These are phyloP conservation scores for Biston stratarius DNA, from an alignment of 2,888 invertebrate genomes.

Conservation along the genomic window DNA sequence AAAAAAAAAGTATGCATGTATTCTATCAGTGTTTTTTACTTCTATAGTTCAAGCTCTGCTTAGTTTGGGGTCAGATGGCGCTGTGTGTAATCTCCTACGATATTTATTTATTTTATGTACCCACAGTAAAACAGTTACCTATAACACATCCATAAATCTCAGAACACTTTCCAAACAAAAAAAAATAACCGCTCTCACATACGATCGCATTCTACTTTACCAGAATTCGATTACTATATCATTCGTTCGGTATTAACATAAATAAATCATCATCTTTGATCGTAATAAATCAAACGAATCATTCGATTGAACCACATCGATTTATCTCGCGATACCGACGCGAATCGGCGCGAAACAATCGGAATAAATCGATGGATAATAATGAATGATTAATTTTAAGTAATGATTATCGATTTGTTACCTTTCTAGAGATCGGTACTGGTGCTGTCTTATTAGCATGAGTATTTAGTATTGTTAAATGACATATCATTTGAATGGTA, in stretches of 20 bases:
- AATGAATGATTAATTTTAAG: slow-evolving; percentile 54
- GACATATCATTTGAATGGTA: too few species aligned
- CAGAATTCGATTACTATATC: slow-evolving; percentile 49
- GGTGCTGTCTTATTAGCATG: slow-evolving; percentile 31
- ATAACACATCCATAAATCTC: slow-evolving; percentile 28
- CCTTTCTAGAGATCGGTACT: slow-evolving; percentile 35
- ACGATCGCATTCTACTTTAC: slow-evolving; percentile 39
- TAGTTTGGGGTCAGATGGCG: too few species aligned
- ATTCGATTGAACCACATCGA: slow-evolving; percentile 75
- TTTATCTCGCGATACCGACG: slow-evolving; percentile 73
- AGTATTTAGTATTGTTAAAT: slow-evolving; percentile 26
- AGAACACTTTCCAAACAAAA: slow-evolving; percentile 34
- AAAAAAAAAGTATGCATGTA: too few species aligned
- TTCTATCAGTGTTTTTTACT: too few species aligned
- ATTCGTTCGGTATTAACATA: slow-evolving; percentile 64
- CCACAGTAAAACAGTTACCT: not conserved
- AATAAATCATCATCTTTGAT: slow-evolving; percentile 75
- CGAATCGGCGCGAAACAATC: slow-evolving; percentile 69
- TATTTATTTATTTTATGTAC: too few species aligned
- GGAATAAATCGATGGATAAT: slow-evolving; percentile 66
- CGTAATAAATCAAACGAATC: slow-evolving; percentile 77
- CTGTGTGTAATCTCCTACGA: too few species aligned
- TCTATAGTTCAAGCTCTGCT: too few species aligned
- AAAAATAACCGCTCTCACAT: slow-evolving; percentile 29
- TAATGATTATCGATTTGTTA: slow-evolving; percentile 42